Conservation (phyloP, 2,113 vertebrate genomes). For the Archilochus colubris region DNA sequence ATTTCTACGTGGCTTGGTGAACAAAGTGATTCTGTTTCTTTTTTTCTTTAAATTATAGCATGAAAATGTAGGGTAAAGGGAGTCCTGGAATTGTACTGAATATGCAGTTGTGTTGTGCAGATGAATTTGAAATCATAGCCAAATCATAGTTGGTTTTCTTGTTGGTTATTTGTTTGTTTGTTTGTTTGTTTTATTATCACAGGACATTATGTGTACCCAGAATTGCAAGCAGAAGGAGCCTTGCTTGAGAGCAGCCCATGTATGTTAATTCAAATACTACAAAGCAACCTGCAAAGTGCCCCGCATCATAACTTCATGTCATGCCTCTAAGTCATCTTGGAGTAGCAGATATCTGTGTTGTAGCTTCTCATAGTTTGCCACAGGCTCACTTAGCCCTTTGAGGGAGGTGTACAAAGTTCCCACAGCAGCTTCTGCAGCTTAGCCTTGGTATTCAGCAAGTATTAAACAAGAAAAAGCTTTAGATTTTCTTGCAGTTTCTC, state of each 20-base stretch:
- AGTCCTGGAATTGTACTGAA: not conserved
- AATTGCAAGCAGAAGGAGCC: not conserved
- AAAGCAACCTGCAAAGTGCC: not conserved
- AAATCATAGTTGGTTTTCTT: fast-evolving
- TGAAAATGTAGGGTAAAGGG: not conserved
- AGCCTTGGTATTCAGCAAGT: not conserved
- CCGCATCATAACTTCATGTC: fast-evolving
- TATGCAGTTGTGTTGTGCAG: not conserved
- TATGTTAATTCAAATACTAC: not conserved
- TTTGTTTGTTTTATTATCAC: too few relatives aligned
- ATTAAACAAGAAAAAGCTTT: not conserved
- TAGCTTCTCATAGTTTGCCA: not conserved
- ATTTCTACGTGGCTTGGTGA: not conserved
- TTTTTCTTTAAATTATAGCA: not conserved
- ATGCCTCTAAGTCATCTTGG: not conserved
- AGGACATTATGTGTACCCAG: not conserved
- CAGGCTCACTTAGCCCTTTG: not conserved
- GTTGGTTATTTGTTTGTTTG: too few relatives aligned
- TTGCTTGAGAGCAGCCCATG: not conserved
- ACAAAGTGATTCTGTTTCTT: not conserved
- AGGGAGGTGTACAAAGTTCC: not conserved
- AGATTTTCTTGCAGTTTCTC: not conserved
- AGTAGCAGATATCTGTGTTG: not conserved
- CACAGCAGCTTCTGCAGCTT: not conserved
- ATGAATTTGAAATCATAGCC: not conserved